Evolutionary conservation across 1,140 invertebrate genomes (phyloP), one percentile per base, ranked within the genome.

Genomic region (Sarcophaga peregrina): DNA sequence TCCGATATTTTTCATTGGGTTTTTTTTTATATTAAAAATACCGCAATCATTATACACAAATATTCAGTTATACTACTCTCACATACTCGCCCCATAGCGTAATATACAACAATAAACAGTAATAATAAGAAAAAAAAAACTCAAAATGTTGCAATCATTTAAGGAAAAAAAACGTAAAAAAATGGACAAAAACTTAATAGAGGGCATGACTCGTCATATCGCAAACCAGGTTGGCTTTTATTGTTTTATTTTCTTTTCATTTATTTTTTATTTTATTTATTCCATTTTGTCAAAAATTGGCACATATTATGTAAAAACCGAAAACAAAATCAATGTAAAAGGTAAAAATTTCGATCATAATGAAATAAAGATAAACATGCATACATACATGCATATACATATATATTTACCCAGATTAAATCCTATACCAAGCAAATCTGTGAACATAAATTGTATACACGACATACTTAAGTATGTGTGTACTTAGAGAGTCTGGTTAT

Each of bases 301-400:
- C 47, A 78, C 47, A 78, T 50, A 76, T 76, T 76, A 76, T 76
- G 74, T 76, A 76, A 76, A 76, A 76, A 76, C 46, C 62, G 7
- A 68, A 62, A 62, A 37, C 25, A 62, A 68, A 68, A 17, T 68
- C 62, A 68, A 68, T 68, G 62, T 68, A 68, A 68, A 68, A 68
- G 62, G 62, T 6, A 68, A 68, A 37, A 68, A 68, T 68, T n/a
- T 68, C 20, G 62, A 68, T 20, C 17, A 58, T 58, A 58, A 58
- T n/a, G 13, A 58, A 37, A 68, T 20, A 68, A 20, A 68, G 20
- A 68, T 20, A 68, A 68, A 68, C 20, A 37, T 4, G 4, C 25
- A 37, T 37, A 37, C 25, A 4, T 37, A 37, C 25, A 37, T 37
- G 4, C 4, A 4, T 37, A 37, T 37, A 37, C 4, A 4, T 37